phyloP scores from a whole-genome alignment of 64 coral and sea anemone genomes.

The Porites australiensis region DNA sequence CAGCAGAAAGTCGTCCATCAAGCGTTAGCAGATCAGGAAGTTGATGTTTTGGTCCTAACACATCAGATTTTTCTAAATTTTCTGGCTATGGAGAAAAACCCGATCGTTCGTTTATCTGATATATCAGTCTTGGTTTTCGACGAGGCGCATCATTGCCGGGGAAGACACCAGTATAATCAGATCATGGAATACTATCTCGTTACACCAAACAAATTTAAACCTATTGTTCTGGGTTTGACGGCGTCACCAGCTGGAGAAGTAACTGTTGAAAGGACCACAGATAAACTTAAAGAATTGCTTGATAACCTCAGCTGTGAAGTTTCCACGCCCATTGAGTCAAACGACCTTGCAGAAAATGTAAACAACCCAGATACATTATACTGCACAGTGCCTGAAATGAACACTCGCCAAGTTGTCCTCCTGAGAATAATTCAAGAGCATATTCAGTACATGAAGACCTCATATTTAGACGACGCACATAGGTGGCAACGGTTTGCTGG shows the following conservation, averaged over 20 bases:
- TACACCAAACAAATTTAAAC: constrained; percentile 63
- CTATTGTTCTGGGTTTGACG: constrained; percentile 83
- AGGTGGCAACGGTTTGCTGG: background rate
- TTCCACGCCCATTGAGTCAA: constrained; percentile 58
- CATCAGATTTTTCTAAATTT: constrained; percentile 93
- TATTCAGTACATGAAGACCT: constrained; percentile 1
- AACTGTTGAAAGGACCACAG: constrained; percentile 47
- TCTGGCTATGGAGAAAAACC: constrained; percentile 54
- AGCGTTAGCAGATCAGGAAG: constrained; percentile 60
- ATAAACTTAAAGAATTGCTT: constrained; percentile 65
- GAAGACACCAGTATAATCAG: constrained; percentile 85
- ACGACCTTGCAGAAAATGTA: constrained; percentile 59
- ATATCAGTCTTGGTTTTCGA: constrained; percentile 88
- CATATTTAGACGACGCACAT: background rate
- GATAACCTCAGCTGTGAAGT: constrained; percentile 58
- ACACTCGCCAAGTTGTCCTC: background rate
- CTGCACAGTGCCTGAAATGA: constrained; percentile 40
- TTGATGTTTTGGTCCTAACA: constrained; percentile 89
- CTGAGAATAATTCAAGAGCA: constrained; percentile 30
- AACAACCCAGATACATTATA: constrained; percentile 74
- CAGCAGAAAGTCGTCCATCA: constrained; percentile 78
- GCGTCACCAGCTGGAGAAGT: constrained; percentile 86
- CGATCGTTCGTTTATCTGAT: constrained; percentile 63
- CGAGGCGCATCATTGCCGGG: constrained; percentile 89
- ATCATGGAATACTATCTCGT: constrained; percentile 77